Evolutionary conservation across 2,888 invertebrate genomes (phyloP).

Genomic region (Panzeria rudis): DNA sequence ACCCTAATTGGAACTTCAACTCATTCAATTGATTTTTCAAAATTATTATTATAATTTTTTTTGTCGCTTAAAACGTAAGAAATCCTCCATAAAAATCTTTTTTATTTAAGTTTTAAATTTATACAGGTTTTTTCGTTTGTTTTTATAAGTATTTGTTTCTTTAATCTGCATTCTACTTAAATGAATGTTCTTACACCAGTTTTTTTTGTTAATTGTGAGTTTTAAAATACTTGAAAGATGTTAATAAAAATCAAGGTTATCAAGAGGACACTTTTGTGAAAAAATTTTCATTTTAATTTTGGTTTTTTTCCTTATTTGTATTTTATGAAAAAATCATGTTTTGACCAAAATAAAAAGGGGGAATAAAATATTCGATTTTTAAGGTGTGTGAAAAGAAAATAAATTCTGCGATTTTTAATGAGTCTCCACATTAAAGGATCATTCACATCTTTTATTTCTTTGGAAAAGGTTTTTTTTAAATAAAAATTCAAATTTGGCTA

Average conservation of each 20-base stretch:
- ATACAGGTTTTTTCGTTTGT: slow-evolving; percentile 28
- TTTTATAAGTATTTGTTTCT: slow-evolving; percentile 9
- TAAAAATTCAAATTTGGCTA: not conserved
- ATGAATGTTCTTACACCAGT: slow-evolving; percentile 23
- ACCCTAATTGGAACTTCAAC: too few species aligned
- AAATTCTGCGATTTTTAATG: slow-evolving; percentile 23
- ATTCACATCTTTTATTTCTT: slow-evolving; percentile 31
- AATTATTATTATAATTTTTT: slow-evolving; percentile 1
- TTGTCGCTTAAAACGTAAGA: not conserved
- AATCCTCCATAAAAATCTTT: not conserved
- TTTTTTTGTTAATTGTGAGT: slow-evolving; percentile 31
- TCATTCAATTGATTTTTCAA: not conserved
- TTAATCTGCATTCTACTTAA: slow-evolving; percentile 38
- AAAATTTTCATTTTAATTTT: not conserved
- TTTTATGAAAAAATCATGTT: slow-evolving; percentile 32
- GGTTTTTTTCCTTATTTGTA: slow-evolving; percentile 15
- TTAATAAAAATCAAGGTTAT: slow-evolving; percentile 63
- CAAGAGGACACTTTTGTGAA: slow-evolving; percentile 49
- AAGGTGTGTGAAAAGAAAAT: slow-evolving; percentile 49
- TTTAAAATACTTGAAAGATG: slow-evolving; percentile 30
- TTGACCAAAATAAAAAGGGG: slow-evolving; percentile 3
- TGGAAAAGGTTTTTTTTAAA: not conserved
- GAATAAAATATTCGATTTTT: slow-evolving; percentile 23
- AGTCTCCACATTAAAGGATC: slow-evolving; percentile 25
- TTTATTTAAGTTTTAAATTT: slow-evolving; percentile 26